Percentiles rank a stretch among this genome's conserved stretches.
Evolutionary conservation across 1,140 invertebrate species (phyloP).

Genomic region (Magallana angulata): DNA sequence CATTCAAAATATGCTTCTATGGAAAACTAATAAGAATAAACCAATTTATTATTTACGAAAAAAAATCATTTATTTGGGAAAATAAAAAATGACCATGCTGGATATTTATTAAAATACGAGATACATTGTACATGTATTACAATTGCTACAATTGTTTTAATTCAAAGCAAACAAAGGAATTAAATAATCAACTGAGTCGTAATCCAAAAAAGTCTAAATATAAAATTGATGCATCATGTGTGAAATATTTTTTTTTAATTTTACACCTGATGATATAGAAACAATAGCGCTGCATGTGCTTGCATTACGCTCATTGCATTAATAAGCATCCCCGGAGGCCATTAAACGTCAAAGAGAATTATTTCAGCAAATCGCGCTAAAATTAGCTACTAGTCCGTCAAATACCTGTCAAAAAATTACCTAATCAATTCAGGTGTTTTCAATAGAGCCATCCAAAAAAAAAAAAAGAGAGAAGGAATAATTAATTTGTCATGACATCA

Average conservation of each 20-base stretch:
- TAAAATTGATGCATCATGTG: background rate
- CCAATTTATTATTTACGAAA: too few species aligned
- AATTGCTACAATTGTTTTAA: background rate
- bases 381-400: background rate
- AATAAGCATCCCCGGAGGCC: background rate
- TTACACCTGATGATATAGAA: background rate
- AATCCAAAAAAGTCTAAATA: background rate
- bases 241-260: background rate
- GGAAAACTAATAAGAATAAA: too few species aligned
- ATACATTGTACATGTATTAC: too few species aligned
- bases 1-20: too few species aligned
- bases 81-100: too few species aligned
- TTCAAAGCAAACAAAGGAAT: background rate
- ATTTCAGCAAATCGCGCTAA: background rate
- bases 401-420: constrained; percentile 16
- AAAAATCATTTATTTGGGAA: too few species aligned
- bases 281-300: background rate
- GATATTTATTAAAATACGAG: too few species aligned
- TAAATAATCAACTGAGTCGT: background rate
- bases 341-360: constrained; percentile 1
- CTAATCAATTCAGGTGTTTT: background rate
- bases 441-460: background rate
- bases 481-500: constrained; percentile 11
- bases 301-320: background rate
- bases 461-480: constrained; percentile 1